phyloP scores from a whole-genome alignment of 2,113 vertebrate genomes.

The Natator depressus region DNA sequence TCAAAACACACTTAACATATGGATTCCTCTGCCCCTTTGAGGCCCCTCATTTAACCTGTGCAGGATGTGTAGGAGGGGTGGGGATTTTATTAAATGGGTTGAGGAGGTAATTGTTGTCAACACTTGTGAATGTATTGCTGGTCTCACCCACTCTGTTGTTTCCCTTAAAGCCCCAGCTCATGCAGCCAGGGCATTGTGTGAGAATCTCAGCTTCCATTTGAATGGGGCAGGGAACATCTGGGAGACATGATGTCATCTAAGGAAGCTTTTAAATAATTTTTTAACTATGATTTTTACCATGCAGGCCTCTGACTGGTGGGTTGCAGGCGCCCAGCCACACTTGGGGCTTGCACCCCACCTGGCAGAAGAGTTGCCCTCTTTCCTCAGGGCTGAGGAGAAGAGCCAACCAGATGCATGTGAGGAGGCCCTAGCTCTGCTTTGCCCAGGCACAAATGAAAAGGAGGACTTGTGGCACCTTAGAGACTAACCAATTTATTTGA shows the following conservation, averaged over 20 bases:
- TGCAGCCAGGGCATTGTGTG: accelerated
- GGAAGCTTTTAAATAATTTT: background rate
- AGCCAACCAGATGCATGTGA: background rate
- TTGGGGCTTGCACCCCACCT: background rate
- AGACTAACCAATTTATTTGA: too few relatives aligned
- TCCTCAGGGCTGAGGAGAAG: background rate
- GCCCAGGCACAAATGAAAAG: background rate
- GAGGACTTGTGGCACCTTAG: too few relatives aligned
- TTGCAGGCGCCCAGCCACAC: background rate
- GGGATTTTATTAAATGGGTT: background rate
- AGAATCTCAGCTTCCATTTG: background rate
- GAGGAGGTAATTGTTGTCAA: accelerated
- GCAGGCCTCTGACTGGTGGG: background rate
- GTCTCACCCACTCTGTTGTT: background rate
- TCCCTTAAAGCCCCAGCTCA: background rate
- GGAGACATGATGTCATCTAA: background rate
- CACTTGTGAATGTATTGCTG: background rate
- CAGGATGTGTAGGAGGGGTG: background rate
- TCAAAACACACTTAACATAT: background rate
- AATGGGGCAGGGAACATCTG: background rate
- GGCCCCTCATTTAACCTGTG: background rate
- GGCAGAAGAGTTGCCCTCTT: background rate
- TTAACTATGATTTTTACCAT: background rate
- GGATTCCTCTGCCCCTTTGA: background rate
- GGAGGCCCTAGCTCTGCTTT: background rate